Evolutionary conservation across 2,797 vertebrate genomes (phyloP).

Genomic region (Pantherophis alleghaniensis): DNA sequence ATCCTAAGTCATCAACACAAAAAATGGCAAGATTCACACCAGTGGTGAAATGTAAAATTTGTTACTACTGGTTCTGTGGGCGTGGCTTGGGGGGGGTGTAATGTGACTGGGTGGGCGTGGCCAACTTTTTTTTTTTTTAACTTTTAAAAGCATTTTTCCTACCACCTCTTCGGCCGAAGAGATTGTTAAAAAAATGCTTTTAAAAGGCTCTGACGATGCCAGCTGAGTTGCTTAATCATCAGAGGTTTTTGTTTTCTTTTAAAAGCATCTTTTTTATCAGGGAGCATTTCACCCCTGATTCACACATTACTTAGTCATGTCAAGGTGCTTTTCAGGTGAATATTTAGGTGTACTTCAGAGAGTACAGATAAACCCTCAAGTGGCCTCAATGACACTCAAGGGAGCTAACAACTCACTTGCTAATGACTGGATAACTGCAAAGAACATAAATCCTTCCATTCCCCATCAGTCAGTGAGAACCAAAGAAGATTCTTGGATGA

Average conservation of each 20-base stretch:
- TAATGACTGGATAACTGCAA: neutral
- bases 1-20: neutral
- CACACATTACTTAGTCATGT: neutral
- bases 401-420: neutral
- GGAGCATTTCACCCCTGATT: neutral
- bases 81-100: no score
- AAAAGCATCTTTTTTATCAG: no score
- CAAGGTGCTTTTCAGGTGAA: neutral
- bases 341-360: neutral
- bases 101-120: no score
- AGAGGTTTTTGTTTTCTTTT: no score
- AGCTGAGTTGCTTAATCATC: no score
- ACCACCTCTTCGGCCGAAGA: no score
- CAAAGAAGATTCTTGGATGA: neutral
- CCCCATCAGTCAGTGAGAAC: neutral
- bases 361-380: neutral
- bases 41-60: no score
- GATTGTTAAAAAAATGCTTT: no score
- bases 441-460: neutral
- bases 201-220: no score
- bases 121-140: no score
- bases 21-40: neutral
- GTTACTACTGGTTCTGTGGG: no score
- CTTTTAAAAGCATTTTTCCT: no score
- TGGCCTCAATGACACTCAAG: neutral